phyloP scores from a whole-genome alignment of 1,140 invertebrate species.

The Elysia chlorotica region DNA sequence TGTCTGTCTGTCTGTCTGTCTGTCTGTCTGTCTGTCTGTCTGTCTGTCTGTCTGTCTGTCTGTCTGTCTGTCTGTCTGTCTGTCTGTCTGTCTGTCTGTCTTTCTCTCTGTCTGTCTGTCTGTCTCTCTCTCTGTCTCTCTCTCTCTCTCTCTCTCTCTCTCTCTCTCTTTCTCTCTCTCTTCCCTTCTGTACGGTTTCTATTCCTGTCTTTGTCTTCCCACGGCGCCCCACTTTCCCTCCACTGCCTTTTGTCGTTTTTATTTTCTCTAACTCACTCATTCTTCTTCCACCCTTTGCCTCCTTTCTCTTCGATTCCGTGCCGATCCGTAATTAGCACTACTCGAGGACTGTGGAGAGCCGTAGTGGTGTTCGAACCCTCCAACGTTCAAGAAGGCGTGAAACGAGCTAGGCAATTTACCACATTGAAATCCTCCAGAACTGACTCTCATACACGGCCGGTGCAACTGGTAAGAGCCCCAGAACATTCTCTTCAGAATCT shows the following conservation, averaged over 20 bases:
- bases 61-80: conserved; percentile 11
- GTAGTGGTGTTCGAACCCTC: too few species aligned
- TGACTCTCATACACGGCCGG: too few species aligned
- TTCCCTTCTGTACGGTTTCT: conserved; percentile 4
- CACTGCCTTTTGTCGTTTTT: not conserved
- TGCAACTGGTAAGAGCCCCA: too few species aligned
- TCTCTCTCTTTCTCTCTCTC: not conserved
- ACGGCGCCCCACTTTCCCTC: not conserved
- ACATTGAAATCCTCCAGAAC: too few species aligned
- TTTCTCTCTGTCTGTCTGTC: not conserved
- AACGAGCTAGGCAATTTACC: too few species aligned
- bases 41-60: conserved; percentile 1
- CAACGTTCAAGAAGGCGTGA: too few species aligned
- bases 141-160: conserved; percentile 16
- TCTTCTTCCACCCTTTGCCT: conserved; percentile 5
- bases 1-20: conserved; percentile 1
- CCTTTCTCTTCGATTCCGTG: too few species aligned
- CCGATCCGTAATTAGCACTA: too few species aligned
- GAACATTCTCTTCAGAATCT: too few species aligned
- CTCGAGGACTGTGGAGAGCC: too few species aligned
- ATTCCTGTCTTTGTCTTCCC: not conserved
- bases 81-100: conserved; percentile 11
- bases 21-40: not conserved
- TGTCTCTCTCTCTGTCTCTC: conserved; percentile 4
- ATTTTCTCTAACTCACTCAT: conserved; percentile 5